A percentile compares a stretch with the other conserved stretches of the same genome.
Conservation (phyloP, 1,140 invertebrate genomes). For the Hyles vespertilio region DNA sequence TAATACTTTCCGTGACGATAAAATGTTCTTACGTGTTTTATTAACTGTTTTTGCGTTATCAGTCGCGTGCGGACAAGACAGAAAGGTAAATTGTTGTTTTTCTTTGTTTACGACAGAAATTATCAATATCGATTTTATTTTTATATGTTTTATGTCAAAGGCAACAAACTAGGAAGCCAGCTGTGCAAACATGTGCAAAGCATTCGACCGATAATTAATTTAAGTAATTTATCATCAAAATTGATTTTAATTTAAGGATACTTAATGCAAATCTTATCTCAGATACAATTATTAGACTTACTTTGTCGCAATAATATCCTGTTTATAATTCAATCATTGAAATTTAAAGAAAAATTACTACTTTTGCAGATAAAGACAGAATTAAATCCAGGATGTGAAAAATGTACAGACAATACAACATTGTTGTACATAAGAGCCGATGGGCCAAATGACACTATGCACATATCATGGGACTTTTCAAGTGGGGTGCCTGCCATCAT, state of each 20-base stretch:
- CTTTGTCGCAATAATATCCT: no score
- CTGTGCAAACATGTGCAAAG: no score
- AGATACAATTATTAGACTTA: no score
- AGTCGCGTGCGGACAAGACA: slow-evolving; percentile 3
- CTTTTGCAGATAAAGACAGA: slow-evolving; percentile 6
- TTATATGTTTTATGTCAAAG: no score
- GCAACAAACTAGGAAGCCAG: no score
- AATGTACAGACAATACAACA: not conserved
- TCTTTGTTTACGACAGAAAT: not conserved
- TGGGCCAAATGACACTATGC: slow-evolving; percentile 1
- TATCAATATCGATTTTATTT: no score
- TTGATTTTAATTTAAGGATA: no score
- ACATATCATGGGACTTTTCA: slow-evolving; percentile 5
- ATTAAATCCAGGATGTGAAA: slow-evolving; percentile 4
- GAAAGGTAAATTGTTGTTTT: slow-evolving; percentile 6
- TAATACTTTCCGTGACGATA: slow-evolving; percentile 5
- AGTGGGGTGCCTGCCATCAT: not conserved
- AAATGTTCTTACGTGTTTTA: slow-evolving; percentile 1
- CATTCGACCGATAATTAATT: no score
- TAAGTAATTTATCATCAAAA: no score
- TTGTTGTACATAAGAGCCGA: slow-evolving; percentile 4
- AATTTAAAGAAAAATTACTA: no score
- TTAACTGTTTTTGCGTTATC: slow-evolving; percentile 2
- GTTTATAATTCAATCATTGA: no score
- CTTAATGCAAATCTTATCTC: no score